Base-by-base conservation (phyloP, 1,140 invertebrate species). In the Eriocheir sinensis region DNA sequence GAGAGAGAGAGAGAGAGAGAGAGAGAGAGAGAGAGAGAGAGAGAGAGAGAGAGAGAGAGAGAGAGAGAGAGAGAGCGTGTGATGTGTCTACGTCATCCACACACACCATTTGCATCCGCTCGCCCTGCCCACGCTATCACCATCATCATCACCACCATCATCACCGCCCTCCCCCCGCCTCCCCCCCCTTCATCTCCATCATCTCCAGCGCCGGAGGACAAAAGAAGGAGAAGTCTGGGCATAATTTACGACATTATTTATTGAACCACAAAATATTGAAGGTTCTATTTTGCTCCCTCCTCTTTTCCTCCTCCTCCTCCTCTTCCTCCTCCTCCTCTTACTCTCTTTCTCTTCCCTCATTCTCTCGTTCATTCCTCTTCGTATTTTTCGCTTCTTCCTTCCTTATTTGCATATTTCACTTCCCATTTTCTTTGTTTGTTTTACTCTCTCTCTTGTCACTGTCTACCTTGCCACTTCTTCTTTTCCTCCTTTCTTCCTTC, bases 191-290 rank as follows among this genome's bases (percentile, higher is more conserved):
- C 85, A 90, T 91, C 88, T 94, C 93, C 86, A 94, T 94, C 93
- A 94, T 80, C 93, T 90, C 93, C 93, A 94, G 89, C 72, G 34
- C 92, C 34, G 48, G 93, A 89, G 93, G 89, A 90, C 93, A 94
- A 94, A 94, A 94, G 93, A 94, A 94, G 93, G 85, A 94, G 93
- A 94, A 94, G 93, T 89, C 93, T 90, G 93, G 93, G 60, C 53
- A 90, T 90, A 94, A 90, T 90, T 94, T 94, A 94, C 93, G 93
- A 89, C 88, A 90, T 90, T 94, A 90, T 90, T 94, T 94, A 94
- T 94, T 94, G 93, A 94, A 94, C 93, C 93, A 94, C 93, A 94
- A 94, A 94, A 90, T 90, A 90, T 94, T 90, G 89, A 94, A 91
- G 93, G 86, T 94, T 91, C 93, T 60, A 90, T 94, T 94, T 81